phyloP scores from a whole-genome alignment of 1,140 invertebrate genomes.

The Dendrolimus punctatus region DNA sequence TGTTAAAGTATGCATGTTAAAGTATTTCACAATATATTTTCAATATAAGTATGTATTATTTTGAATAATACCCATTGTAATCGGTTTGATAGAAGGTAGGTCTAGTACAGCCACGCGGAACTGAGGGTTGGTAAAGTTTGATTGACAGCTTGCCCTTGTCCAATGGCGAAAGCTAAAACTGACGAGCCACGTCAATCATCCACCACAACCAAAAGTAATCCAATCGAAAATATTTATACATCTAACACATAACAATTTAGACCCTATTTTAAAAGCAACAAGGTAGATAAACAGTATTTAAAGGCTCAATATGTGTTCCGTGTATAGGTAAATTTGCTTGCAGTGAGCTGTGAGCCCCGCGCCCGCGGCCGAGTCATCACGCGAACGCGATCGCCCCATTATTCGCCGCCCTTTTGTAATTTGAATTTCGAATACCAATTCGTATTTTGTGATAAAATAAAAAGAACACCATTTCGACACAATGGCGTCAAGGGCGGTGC shows the following conservation, averaged over 20 bases:
- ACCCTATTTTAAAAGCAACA: slow-evolving; percentile 35
- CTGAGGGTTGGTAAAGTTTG: slow-evolving; percentile 45
- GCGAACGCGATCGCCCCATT: slow-evolving; percentile 68
- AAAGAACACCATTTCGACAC: slow-evolving; percentile 65
- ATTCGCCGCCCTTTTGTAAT: slow-evolving; percentile 70
- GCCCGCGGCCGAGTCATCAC: slow-evolving; percentile 43
- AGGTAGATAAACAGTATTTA: neutral
- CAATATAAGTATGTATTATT: too few relatives aligned
- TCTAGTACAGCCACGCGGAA: slow-evolving; percentile 34
- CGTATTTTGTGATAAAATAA: slow-evolving; percentile 70
- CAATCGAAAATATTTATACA: too few relatives aligned
- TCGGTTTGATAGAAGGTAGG: slow-evolving; percentile 9
- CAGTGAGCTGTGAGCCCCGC: too few relatives aligned
- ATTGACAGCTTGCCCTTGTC: slow-evolving; percentile 77
- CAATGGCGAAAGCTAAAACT: slow-evolving; percentile 75
- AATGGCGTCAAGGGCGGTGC: slow-evolving; percentile 70
- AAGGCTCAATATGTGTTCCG: too few relatives aligned
- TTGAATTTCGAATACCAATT: slow-evolving; percentile 72
- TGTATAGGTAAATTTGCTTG: too few relatives aligned
- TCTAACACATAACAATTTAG: slow-evolving; percentile 19
- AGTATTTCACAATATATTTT: too few relatives aligned
- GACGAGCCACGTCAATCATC: slow-evolving; percentile 77
- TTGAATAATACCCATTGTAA: too few relatives aligned
- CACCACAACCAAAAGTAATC: slow-evolving; percentile 20
- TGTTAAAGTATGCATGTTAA: too few relatives aligned